Conservation (phyloP, 2,888 invertebrate genomes). For the Coronaproctus castanopsis region DNA sequence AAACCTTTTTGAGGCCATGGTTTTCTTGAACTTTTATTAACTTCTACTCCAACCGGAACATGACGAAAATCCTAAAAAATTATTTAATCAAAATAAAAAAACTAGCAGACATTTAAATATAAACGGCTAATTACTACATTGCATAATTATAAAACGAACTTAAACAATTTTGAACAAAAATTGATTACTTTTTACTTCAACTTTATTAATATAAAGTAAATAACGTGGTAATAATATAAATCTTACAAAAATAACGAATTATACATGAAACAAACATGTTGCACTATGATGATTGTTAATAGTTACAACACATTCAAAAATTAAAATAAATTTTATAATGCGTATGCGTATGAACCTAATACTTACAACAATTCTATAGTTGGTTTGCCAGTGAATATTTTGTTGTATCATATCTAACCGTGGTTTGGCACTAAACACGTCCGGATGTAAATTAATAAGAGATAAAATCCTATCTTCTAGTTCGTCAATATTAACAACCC, state of each 20-base stretch:
- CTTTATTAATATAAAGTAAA: too few relatives aligned
- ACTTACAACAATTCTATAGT: slow-evolving; percentile 55
- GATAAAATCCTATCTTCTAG: slow-evolving; percentile 59
- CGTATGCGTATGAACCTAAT: too few relatives aligned
- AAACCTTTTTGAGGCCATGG: slow-evolving; percentile 94
- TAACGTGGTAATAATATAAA: too few relatives aligned
- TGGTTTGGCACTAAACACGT: slow-evolving; percentile 61
- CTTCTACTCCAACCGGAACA: slow-evolving; percentile 48
- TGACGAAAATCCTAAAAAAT: slow-evolving; percentile 42
- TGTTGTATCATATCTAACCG: slow-evolving; percentile 67
- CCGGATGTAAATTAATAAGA: slow-evolving; percentile 71
- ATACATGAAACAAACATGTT: too few relatives aligned
- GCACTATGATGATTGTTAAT: too few relatives aligned
- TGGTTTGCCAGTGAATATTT: slow-evolving; percentile 69
- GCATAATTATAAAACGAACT: not conserved
- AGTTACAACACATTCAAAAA: too few relatives aligned
- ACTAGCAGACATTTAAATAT: not conserved
- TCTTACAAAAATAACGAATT: too few relatives aligned
- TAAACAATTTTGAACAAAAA: not conserved
- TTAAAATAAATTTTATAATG: too few relatives aligned
- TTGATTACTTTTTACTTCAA: too few relatives aligned
- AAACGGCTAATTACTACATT: not conserved
- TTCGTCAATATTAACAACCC: slow-evolving; percentile 67
- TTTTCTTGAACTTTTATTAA: slow-evolving; percentile 71
- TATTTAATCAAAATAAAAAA: not conserved